Conservation (phyloP, 2,888 invertebrate genomes). For the Anaspis maculata region DNA sequence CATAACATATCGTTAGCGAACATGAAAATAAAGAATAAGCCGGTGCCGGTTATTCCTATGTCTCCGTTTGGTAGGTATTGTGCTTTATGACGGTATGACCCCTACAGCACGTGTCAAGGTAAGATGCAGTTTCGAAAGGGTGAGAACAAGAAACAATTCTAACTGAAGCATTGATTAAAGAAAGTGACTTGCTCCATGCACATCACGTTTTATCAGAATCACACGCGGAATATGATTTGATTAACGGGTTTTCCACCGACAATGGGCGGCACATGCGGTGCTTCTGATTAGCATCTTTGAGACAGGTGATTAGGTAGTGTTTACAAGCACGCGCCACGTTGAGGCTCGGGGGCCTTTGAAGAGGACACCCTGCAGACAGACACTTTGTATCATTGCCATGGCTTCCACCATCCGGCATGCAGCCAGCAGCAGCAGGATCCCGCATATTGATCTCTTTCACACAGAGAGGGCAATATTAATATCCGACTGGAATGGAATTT, state of each 20-base stretch:
- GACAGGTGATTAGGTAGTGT: constrained; percentile 20
- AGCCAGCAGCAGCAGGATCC: constrained; percentile 11
- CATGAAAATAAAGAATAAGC: no score
- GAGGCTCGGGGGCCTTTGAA: constrained; percentile 12
- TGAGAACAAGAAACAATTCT: no score
- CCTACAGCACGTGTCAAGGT: no score
- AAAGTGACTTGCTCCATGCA: constrained; percentile 10
- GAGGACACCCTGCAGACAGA: constrained; percentile 7
- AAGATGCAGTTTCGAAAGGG: no score
- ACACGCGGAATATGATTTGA: constrained; percentile 14
- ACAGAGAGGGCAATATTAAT: no score
- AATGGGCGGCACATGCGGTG: constrained; percentile 17
- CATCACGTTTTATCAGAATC: constrained; percentile 8
- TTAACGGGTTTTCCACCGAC: constrained; percentile 15
- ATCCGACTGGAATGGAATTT: no score
- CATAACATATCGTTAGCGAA: no score
- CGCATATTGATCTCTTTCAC: no score
- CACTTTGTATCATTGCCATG: neutral
- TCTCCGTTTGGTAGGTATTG: no score
- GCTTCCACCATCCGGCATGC: neutral
- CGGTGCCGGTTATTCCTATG: no score
- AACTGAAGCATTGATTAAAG: constrained; percentile 9
- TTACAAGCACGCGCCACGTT: constrained; percentile 17
- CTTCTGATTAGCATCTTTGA: constrained; percentile 20
- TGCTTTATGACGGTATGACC: no score